Percentiles rank a stretch among this genome's conserved stretches.
Evolutionary conservation across 2,888 invertebrate genomes (phyloP).

Genomic region (Caenorhabditis japonica): DNA sequence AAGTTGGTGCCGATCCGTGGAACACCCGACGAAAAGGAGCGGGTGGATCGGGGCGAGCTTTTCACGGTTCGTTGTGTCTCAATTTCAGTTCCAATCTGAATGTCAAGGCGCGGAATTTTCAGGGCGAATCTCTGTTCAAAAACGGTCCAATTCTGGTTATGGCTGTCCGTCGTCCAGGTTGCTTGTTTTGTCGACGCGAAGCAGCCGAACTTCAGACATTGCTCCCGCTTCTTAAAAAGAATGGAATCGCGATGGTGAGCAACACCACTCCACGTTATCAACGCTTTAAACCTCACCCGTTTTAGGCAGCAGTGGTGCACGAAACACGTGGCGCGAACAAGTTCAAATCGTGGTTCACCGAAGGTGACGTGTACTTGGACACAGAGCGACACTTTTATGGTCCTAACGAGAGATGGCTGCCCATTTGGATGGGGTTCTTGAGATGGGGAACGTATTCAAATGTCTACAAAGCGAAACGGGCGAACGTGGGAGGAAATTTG

Average conservation of each 20-base stretch:
- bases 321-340: constrained; percentile 78
- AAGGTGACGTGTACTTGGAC: constrained; percentile 79
- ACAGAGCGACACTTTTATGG: constrained; percentile 79
- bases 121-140: constrained; percentile 68
- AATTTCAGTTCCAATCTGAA: too few species aligned
- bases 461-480: constrained; percentile 66
- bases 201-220: constrained; percentile 57
- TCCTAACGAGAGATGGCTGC: constrained; percentile 79
- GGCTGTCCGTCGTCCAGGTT: constrained; percentile 76
- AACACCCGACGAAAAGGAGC: constrained; percentile 53
- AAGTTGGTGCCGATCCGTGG: constrained; percentile 59
- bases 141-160: constrained; percentile 71
- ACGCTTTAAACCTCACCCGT: not conserved
- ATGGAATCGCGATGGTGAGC: constrained; percentile 54
- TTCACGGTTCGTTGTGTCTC: constrained; percentile 52
- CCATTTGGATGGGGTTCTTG: constrained; percentile 78
- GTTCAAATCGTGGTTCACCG: constrained; percentile 78
- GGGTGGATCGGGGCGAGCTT: constrained; percentile 49
- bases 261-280: too few species aligned
- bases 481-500: constrained; percentile 64
- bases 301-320: constrained; percentile 78
- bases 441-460: constrained; percentile 77
- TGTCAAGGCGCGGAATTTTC: too few species aligned
- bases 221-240: constrained; percentile 44
- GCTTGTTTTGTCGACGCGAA: constrained; percentile 72